Base-by-base conservation (phyloP, 2,113 vertebrate species). In the Tyrannus savana region DNA sequence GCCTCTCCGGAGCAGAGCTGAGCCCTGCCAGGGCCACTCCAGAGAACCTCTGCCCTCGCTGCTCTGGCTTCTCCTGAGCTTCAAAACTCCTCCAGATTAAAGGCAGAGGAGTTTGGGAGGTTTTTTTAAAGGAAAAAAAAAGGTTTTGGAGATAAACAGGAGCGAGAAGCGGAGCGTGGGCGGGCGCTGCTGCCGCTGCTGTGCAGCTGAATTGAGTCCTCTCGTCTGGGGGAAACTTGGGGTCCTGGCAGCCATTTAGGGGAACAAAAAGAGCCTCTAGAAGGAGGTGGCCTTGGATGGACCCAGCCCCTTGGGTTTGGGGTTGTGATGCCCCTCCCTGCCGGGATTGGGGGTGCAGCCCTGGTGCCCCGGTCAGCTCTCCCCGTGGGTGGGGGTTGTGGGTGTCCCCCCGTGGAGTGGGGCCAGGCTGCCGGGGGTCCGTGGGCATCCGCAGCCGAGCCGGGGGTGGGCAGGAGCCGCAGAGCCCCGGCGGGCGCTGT, bases 81-180 rank as follows among this genome's bases (percentile, higher is more conserved):
- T 19, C 15, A 5, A 67, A 46, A 4, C 14, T 64, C 58, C 47
- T 53, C 58, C 3, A 31, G 49, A 44, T 74, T 8, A 19, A 50
- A 52, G 37, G 63, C 64, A 63, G 28, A 67, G 46, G 23, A 5
- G 31, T 6, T 30, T 6, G 52, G 52, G 37, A 41, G 19, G 2
- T 3, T 35, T 42, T 22, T 28, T 33, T 5, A 28, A 25, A 27
- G 19, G 8, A 66, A 5, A 4, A 14, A 19, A 66, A 35, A 28
- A 39, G 15, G 46, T 64, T 44, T 84, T 19, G 47, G 60, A 84
- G 90, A 95, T 75, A 94, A 96, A 92, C 93, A 93, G 89, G 84
- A 93, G 93, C 44, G 37, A 58, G 95, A 71, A 92, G 93, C 44
- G 5, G n/a, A 41, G 35, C 1, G 87, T 87, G 89, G 93, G 94